Percentiles rank a stretch among this genome's conserved stretches.
phyloP scores from a whole-genome alignment of 2,888 invertebrate genomes.

The Shargacucullia verbasci region DNA sequence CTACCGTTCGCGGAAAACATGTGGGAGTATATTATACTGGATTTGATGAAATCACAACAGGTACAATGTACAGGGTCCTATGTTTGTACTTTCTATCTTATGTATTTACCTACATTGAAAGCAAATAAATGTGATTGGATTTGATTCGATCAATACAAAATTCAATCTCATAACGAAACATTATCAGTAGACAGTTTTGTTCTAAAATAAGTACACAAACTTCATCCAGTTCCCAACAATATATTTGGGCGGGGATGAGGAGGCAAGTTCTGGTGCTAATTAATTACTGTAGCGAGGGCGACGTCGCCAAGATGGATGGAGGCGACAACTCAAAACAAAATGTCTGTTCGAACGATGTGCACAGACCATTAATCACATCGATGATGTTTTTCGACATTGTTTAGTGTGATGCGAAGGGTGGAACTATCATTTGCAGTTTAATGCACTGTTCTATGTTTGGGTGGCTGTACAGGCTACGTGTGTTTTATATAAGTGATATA shows the following conservation, averaged over 20 bases:
- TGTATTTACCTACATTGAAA: too few relatives aligned
- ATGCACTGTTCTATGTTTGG: too few relatives aligned
- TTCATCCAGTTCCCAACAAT: conserved; percentile 56
- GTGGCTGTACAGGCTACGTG: too few relatives aligned
- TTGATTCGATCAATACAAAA: background rate
- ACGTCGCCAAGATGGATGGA: conserved; percentile 67
- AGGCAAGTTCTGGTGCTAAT: conserved; percentile 66
- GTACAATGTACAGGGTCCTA: too few relatives aligned
- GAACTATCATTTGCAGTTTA: conserved; percentile 26
- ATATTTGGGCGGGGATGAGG: conserved; percentile 60
- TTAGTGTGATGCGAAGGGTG: conserved; percentile 17
- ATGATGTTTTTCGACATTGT: conserved; percentile 49
- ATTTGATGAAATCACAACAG: background rate
- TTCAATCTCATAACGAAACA: conserved; percentile 6
- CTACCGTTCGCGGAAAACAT: too few relatives aligned
- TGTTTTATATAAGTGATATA: too few relatives aligned
- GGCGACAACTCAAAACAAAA: conserved; percentile 71
- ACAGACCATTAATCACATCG: conserved; percentile 61
- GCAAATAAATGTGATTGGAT: too few relatives aligned
- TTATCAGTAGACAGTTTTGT: conserved; percentile 51
- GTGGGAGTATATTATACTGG: too few relatives aligned
- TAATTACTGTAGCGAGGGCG: conserved; percentile 67
- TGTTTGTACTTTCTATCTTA: too few relatives aligned
- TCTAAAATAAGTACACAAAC: conserved; percentile 56
- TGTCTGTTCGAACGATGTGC: conserved; percentile 60